These are phyloP conservation scores for Passer montanus DNA, from an alignment of 2,113 vertebrate species.

Conservation along the genomic window DNA sequence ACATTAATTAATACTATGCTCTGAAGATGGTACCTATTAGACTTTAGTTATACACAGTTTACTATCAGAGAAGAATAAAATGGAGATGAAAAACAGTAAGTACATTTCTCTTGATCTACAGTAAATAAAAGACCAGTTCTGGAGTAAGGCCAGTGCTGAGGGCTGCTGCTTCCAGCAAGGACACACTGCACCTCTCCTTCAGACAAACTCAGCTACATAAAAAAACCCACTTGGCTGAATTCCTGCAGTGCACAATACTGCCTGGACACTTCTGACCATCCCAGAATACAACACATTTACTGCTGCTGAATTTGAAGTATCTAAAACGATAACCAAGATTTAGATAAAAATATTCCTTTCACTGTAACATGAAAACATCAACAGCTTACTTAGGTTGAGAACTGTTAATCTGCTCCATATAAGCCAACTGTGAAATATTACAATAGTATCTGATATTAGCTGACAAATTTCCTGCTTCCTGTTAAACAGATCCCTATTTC, in stretches of 20 bases:
- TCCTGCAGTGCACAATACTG: background rate
- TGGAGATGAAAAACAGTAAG: background rate
- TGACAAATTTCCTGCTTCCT: constrained; percentile 6
- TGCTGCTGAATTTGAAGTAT: background rate
- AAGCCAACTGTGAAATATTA: background rate
- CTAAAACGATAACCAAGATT: background rate
- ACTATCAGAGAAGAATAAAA: background rate
- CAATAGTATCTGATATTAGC: background rate
- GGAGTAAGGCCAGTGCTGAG: background rate
- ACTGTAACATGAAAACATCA: constrained; percentile 21
- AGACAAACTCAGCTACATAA: background rate
- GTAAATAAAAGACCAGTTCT: background rate
- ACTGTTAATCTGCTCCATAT: constrained; percentile 2
- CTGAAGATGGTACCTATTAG: background rate
- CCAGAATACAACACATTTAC: background rate
- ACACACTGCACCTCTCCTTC: background rate
- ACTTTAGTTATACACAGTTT: background rate
- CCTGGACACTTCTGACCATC: background rate
- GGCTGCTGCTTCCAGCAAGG: background rate
- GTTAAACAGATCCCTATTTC: constrained; percentile 20
- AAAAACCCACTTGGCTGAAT: background rate
- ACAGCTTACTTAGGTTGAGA: background rate
- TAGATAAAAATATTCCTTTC: background rate
- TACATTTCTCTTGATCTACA: background rate
- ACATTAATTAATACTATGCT: background rate